phyloP scores from a whole-genome alignment of 2,797 vertebrate species.

The Tapirus indicus region DNA sequence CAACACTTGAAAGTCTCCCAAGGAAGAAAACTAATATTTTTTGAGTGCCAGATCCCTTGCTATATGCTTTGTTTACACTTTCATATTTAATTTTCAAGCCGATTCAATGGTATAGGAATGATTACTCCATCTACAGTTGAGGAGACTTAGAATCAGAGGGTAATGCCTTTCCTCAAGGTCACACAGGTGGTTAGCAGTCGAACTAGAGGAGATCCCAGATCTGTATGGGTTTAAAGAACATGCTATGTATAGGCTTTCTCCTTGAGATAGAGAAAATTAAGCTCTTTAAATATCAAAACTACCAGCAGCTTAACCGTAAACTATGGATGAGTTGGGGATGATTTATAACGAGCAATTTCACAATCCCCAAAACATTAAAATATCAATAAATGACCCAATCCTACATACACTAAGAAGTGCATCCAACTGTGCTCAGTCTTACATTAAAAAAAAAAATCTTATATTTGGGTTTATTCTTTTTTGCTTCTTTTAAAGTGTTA shows the following conservation, averaged over 20 bases:
- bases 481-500: constrained; percentile 46
- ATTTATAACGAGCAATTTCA: constrained; percentile 48
- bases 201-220: constrained; percentile 40
- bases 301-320: constrained; percentile 28
- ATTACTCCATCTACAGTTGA: background rate
- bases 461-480: constrained; percentile 18
- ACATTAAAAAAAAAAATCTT: background rate
- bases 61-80: constrained; percentile 36
- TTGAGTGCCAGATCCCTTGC: background rate
- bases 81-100: constrained; percentile 44
- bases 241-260: background rate
- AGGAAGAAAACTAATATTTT: constrained; percentile 38
- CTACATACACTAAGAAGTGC: background rate
- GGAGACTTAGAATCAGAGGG: constrained; percentile 33
- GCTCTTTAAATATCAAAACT: background rate
- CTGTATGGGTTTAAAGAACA: constrained; percentile 44
- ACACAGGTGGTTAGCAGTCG: background rate
- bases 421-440: background rate
- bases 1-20: background rate
- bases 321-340: background rate
- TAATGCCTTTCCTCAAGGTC: background rate
- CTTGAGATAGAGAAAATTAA: constrained; percentile 59
- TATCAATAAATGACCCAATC: constrained; percentile 3
- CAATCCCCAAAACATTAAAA: background rate
- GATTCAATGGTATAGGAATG: background rate